Conservation (phyloP, 2,113 vertebrate genomes). For the Crotalus viridis region DNA sequence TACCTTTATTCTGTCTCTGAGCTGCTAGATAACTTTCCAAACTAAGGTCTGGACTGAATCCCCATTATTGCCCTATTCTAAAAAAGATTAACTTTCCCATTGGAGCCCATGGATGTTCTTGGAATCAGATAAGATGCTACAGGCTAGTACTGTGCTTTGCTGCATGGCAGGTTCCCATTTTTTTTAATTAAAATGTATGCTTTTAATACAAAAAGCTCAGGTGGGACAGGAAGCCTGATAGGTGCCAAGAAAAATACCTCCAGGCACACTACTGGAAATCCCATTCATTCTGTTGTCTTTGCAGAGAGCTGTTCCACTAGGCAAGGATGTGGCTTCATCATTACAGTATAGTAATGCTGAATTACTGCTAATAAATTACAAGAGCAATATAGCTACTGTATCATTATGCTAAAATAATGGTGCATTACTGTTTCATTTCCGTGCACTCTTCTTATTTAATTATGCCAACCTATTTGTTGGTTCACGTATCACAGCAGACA, state of each 20-base stretch:
- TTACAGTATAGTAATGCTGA: not conserved
- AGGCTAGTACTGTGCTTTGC: not conserved
- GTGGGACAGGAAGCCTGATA: not conserved
- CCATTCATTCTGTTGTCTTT: not conserved
- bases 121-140: not conserved
- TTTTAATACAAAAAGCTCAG: not conserved
- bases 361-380: not conserved
- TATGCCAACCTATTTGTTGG: not conserved
- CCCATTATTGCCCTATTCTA: not conserved
- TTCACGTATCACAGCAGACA: not conserved
- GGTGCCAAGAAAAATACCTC: not conserved
- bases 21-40: not conserved
- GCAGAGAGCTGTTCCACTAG: not conserved
- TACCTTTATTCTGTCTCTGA: not conserved
- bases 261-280: not conserved
- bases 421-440: not conserved
- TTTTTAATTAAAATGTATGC: not conserved
- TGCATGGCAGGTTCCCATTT: not conserved
- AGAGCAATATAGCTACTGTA: not conserved
- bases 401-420: not conserved
- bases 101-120: not conserved
- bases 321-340: not conserved
- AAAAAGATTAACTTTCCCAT: not conserved
- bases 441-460: not conserved
- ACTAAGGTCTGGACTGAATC: not conserved